A percentile compares a stretch with the other conserved stretches of the same genome.
Evolutionary conservation across 2,113 vertebrate species (phyloP).

Genomic region (Prunella fulvescens): DNA sequence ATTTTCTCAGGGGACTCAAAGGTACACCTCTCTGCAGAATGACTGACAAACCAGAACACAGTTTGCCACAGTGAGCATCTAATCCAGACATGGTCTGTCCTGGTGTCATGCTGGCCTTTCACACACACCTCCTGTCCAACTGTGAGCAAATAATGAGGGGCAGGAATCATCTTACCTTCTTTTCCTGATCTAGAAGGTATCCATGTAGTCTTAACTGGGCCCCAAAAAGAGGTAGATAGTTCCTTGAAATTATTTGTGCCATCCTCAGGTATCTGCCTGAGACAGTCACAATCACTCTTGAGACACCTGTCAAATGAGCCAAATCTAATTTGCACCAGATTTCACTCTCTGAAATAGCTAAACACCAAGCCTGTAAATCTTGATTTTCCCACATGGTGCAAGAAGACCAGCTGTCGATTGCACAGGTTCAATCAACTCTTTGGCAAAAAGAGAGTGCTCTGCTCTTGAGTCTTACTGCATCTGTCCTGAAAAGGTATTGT

Average conservation of each 20-base stretch:
- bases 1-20: background rate
- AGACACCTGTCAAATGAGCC: background rate
- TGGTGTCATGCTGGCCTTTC: background rate
- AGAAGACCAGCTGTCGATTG: background rate
- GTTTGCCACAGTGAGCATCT: background rate
- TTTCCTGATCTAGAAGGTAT: background rate
- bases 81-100: background rate
- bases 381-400: background rate
- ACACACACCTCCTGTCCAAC: background rate
- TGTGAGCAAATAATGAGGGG: background rate
- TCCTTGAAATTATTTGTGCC: background rate
- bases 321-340: background rate
- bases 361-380: background rate
- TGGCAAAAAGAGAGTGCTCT: background rate
- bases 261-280: background rate
- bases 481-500: background rate
- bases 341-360: background rate
- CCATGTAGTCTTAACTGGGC: background rate
- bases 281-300: accelerated
- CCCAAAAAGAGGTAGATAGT: background rate
- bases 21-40: background rate
- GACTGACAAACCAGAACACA: background rate
- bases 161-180: background rate
- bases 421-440: background rate
- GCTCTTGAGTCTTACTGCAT: background rate